A percentile compares a stretch with the other conserved stretches of the same genome.
Evolutionary conservation across 2,113 vertebrate species (phyloP).

Genomic region (Lonchura striata): DNA sequence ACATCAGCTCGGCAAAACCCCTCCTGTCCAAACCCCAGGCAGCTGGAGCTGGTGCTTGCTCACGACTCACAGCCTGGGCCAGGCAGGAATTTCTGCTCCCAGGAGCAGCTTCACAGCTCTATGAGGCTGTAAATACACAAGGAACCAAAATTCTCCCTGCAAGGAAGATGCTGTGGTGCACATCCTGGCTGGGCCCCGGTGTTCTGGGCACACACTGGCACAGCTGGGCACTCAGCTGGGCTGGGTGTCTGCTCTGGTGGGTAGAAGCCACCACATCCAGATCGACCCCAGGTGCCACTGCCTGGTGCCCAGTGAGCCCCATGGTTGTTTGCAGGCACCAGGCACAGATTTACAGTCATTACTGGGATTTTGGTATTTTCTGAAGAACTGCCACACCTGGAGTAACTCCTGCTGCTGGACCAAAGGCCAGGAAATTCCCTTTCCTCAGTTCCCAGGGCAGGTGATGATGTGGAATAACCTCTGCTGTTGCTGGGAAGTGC

Average conservation of each 20-base stretch:
- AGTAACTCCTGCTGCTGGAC: background rate
- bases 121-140: background rate
- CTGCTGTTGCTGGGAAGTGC: background rate
- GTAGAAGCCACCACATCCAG: fast-evolving
- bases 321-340: background rate
- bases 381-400: background rate
- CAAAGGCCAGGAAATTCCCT: background rate
- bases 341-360: background rate
- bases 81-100: background rate
- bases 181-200: fast-evolving
- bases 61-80: fast-evolving
- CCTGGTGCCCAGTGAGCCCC: background rate
- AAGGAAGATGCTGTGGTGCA: background rate
- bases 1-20: no score
- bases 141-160: background rate
- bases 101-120: background rate
- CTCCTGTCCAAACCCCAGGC: background rate
- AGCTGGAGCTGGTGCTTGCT: background rate
- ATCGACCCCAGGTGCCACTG: fast-evolving
- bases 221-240: fast-evolving
- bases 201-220: background rate
- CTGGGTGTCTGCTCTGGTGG: fast-evolving
- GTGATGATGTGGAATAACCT: background rate
- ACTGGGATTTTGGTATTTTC: background rate
- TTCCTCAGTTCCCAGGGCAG: background rate